Base-by-base conservation (phyloP, 1,140 invertebrate species). In the Anthonomus grandis region DNA sequence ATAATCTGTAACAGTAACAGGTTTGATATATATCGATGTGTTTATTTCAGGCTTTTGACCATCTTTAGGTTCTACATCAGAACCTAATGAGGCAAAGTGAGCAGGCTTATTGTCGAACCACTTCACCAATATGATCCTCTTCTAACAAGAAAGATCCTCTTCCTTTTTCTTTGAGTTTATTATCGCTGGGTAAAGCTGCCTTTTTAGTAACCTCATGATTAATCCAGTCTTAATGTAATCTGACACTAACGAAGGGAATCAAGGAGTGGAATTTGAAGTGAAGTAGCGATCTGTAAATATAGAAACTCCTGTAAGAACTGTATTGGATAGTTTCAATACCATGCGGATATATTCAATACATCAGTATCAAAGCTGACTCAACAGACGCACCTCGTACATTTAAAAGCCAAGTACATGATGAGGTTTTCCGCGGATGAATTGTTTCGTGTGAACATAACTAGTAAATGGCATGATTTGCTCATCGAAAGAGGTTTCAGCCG, bases 301-400 rank as follows among this genome's bases (percentile, higher is more conserved):
- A 21, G 39, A 42, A 18, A 15, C 13, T 15, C 15, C 58, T 23
- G 18, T 49, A 45, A 25, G 17, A 5, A 52, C 27, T 13, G 46
- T 50, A 27, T 61, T 55, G 12, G 54, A 24, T n/a, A 61, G 39
- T 57, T 60, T 57, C n/a, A 57, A 10, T 9, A 60, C 45, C 12
- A 49, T 21, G 13, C 46, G 22, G 8, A n/a, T 27, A 17, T 27
- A 48, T 48, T 17, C 25, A 24, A n/a, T 34, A 8, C 9, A 12
- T 42, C 17, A n/a, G 27, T 31, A 31, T 31, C 27, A 31, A 31
- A 31, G 27, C 45, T 21, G 19, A 23, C 3, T 19, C 1, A 13
- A 6, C 15, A 31, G 27, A 15, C 21, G 13, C 2, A 12, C 19
- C 17, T 49, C 24, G 2, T 31, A 15, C 4, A 68, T 42, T 12